A percentile compares a stretch with the other conserved stretches of the same genome.
Conservation (phyloP, 2,888 invertebrate genomes). For the Polymixis flavicincta region DNA sequence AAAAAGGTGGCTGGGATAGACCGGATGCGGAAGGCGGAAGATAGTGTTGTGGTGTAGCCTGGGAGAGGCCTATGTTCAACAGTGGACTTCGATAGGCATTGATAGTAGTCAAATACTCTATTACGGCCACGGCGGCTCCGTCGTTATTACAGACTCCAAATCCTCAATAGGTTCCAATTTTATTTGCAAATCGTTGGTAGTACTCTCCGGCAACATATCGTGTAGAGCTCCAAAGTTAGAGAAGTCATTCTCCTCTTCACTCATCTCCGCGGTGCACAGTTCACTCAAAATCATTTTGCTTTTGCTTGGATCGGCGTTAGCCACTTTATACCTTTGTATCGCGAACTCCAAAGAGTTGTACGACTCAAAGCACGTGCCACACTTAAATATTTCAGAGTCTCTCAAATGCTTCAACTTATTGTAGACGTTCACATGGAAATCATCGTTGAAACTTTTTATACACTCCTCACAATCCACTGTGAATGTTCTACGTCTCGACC, state of each 20-base stretch:
- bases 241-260: slow-evolving; percentile 74
- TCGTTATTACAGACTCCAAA: slow-evolving; percentile 65
- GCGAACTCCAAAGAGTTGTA: slow-evolving; percentile 79
- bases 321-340: slow-evolving; percentile 75
- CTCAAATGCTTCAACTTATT: slow-evolving; percentile 73
- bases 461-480: slow-evolving; percentile 81
- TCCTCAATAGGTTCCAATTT: slow-evolving; percentile 66
- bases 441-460: slow-evolving; percentile 78
- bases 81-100: too few species aligned
- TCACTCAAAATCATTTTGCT: slow-evolving; percentile 82
- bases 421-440: slow-evolving; percentile 70
- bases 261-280: slow-evolving; percentile 83
- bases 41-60: too few species aligned
- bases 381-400: slow-evolving; percentile 78
- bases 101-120: too few species aligned
- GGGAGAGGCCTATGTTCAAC: too few species aligned
- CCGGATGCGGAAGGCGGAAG: too few species aligned
- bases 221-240: slow-evolving; percentile 70
- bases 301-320: slow-evolving; percentile 67
- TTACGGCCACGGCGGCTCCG: slow-evolving; percentile 66
- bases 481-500: slow-evolving; percentile 69
- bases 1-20: too few species aligned
- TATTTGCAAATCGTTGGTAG: slow-evolving; percentile 68
- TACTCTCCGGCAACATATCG: slow-evolving; percentile 77
- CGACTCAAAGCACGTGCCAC: slow-evolving; percentile 72